phyloP scores from a whole-genome alignment of 2,888 invertebrate genomes.

The Yponomeuta malinellus region DNA sequence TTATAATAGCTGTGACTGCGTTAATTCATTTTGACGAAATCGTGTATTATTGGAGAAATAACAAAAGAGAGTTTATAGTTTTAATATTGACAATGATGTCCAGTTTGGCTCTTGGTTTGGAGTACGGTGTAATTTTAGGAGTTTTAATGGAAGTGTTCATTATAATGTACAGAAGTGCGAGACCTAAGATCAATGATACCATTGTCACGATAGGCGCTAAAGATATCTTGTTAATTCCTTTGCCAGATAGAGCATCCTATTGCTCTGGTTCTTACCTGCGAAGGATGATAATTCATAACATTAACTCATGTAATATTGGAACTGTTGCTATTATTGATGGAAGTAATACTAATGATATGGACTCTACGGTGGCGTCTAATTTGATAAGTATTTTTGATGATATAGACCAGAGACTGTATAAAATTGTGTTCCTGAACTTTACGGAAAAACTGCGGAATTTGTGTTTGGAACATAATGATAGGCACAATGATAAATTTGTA shows the following conservation, averaged over 20 bases:
- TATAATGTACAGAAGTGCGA: conserved; percentile 8
- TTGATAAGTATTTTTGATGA: background rate
- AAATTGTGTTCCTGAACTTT: conserved; percentile 14
- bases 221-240: background rate
- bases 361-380: conserved; percentile 12
- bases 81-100: background rate
- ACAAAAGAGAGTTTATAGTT: conserved; percentile 9
- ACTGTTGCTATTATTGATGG: conserved; percentile 9
- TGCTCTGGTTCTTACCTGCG: conserved; percentile 6
- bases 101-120: conserved; percentile 3
- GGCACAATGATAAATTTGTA: background rate
- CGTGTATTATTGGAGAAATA: conserved; percentile 4
- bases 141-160: conserved; percentile 5
- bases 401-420: background rate
- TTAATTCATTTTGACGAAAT: conserved; percentile 1
- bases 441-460: background rate
- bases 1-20: conserved; percentile 65
- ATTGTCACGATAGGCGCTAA: background rate
- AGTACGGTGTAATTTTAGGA: conserved; percentile 13
- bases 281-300: background rate
- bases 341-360: conserved; percentile 3
- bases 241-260: conserved; percentile 7
- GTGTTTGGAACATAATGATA: conserved; percentile 3
- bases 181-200: conserved; percentile 2
- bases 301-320: background rate